Base-by-base conservation (phyloP, 2,113 vertebrate genomes). In the Gasterosteus aculeatus region DNA sequence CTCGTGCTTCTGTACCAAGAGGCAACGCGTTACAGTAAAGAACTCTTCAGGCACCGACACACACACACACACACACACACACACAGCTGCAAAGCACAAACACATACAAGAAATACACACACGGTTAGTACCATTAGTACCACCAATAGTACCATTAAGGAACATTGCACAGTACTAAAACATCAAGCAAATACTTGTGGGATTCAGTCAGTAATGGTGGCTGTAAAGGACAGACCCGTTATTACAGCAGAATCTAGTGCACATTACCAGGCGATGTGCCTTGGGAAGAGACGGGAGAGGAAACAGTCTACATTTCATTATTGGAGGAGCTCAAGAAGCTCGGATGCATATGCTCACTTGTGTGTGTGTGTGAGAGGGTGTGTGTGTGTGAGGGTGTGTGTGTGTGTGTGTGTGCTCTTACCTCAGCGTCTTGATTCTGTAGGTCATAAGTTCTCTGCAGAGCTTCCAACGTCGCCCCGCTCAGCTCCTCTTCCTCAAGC, bases 381-480 rank as follows among this genome's bases (percentile, higher is more conserved):
- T 66, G 41, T 58, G 60, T 49, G 22, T 22, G 47, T 33, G 35
- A 38, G 75, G 74, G 70, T 74, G 79, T n/a, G n/a, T 65, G 42
- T 66, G 41, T 58, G 60, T 49, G 22, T 22, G 47, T 33, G 35
- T 74, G 79, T 49, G 69, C 2, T 69, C 72, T 94, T 93, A 98
- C 98, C 96, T 99, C 98, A 78, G 97, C 96, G 76, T 99, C 97
- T 89, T 95, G 95, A 33, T 93, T 80, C 39, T 38, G 91, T 18
- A 98, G 95, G 65, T 42, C 46, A 90, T 97, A 98, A 0, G 89
- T 94, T 72, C 80, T 94, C 88, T 97, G 88, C 29, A 98, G 93
- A 67, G 81, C 51, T 2, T 75, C 92, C 70, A 99, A 82, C 3
- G 85, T 91, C 58, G 84, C 80, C 68, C 78, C 78, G 49, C 90